Percentiles rank a stretch among this genome's conserved stretches.
phyloP scores from a whole-genome alignment of 2,888 invertebrate species.

The Leistus spinibarbis region DNA sequence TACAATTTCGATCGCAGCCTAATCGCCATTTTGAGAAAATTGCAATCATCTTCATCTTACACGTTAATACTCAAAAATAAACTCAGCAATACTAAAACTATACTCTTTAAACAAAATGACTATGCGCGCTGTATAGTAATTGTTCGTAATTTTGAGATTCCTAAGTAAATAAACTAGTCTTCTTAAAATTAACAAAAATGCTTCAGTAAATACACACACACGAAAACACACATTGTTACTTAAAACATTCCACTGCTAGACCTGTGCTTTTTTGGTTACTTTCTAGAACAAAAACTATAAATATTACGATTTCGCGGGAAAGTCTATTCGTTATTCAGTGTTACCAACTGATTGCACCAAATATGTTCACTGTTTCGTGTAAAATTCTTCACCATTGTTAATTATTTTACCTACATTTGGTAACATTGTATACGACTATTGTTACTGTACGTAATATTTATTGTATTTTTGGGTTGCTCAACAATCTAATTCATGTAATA shows the following conservation, averaged over 20 bases:
- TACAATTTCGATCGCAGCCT: background rate
- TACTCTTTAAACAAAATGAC: background rate
- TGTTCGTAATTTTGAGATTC: background rate
- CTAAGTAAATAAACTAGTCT: background rate
- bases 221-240: background rate
- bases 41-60: background rate
- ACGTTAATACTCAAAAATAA: background rate
- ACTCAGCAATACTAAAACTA: slow-evolving; percentile 21
- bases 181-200: background rate
- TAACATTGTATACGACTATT: background rate
- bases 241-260: background rate
- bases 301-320: background rate
- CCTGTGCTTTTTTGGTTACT: background rate
- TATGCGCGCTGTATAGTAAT: slow-evolving; percentile 18
- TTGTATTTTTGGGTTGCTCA: background rate
- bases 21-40: no score
- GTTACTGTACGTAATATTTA: background rate
- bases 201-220: background rate
- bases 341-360: no score
- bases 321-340: no score
- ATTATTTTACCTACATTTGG: no score
- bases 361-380: no score
- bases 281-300: background rate
- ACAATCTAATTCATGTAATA: background rate
- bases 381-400: no score